These are phyloP conservation scores for Spinus pinus DNA, from an alignment of 2,797 vertebrate genomes.

Conservation along the genomic window DNA sequence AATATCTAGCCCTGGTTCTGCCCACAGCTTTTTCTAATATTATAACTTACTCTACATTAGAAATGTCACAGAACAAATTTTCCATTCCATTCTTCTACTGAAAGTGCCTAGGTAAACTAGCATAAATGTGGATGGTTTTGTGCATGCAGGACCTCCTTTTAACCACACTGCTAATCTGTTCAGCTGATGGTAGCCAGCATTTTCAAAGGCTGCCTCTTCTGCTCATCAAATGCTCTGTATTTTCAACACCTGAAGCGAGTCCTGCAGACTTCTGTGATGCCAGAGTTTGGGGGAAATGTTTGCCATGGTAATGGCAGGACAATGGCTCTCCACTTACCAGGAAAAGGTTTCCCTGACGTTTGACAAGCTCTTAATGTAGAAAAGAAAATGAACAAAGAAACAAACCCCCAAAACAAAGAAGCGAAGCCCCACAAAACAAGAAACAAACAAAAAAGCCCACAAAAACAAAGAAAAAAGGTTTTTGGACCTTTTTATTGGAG, in stretches of 20 bases:
- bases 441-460: neutral
- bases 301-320: fast-evolving
- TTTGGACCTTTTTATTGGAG: neutral
- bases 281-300: neutral
- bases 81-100: neutral
- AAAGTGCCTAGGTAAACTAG: neutral
- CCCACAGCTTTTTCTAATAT: conserved; percentile 34
- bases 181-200: neutral
- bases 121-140: neutral
- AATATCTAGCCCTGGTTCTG: conserved; percentile 8
- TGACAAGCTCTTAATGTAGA: neutral
- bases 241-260: neutral
- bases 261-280: neutral
- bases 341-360: neutral
- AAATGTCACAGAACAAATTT: conserved; percentile 15
- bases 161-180: neutral
- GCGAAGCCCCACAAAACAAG: no score
- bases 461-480: neutral
- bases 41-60: neutral
- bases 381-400: neutral
- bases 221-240: neutral
- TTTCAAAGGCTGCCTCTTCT: neutral
- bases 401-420: neutral
- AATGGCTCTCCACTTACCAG: neutral
- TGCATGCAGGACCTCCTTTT: neutral